These are phyloP conservation scores for Ricordea florida DNA, from an alignment of 92 coral and sea anemone genomes.

Conservation along the genomic window DNA sequence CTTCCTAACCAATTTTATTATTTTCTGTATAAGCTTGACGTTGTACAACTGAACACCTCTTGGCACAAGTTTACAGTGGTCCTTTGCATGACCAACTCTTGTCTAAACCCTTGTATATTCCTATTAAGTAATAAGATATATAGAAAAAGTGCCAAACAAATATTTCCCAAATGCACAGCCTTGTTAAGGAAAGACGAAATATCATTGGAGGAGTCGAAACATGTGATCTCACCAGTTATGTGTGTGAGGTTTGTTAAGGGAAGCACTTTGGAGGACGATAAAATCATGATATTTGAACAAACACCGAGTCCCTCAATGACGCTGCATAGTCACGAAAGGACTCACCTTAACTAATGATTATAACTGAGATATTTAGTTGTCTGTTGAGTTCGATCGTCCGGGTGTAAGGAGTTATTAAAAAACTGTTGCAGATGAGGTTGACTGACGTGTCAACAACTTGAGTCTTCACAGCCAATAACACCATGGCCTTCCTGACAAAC, in stretches of 20 bases:
- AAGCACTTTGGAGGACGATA: neutral
- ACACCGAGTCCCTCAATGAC: neutral
- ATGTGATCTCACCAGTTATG: neutral
- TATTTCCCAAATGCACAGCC: conserved; percentile 2
- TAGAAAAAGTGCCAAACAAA: conserved; percentile 27
- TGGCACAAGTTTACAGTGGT: conserved; percentile 65
- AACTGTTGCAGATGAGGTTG: too few species aligned
- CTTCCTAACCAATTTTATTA: conserved; percentile 73
- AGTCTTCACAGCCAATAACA: too few species aligned
- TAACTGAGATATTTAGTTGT: too few species aligned
- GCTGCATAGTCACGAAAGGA: neutral
- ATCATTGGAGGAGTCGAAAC: neutral
- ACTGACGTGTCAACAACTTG: too few species aligned
- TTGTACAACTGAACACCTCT: conserved; percentile 49
- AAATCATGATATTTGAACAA: neutral
- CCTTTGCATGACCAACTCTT: conserved; percentile 57
- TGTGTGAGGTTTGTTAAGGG: neutral
- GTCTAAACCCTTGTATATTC: conserved; percentile 69
- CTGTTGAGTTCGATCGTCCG: too few species aligned
- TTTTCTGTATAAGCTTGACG: conserved; percentile 63
- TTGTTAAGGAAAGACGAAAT: neutral
- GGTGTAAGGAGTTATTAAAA: too few species aligned
- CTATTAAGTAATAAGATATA: conserved; percentile 59
- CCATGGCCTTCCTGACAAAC: too few species aligned
- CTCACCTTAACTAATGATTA: too few species aligned